Percentiles rank a stretch among this genome's conserved stretches.
Conservation (phyloP, 2,888 invertebrate genomes). For the Bedellia somnulentella region DNA sequence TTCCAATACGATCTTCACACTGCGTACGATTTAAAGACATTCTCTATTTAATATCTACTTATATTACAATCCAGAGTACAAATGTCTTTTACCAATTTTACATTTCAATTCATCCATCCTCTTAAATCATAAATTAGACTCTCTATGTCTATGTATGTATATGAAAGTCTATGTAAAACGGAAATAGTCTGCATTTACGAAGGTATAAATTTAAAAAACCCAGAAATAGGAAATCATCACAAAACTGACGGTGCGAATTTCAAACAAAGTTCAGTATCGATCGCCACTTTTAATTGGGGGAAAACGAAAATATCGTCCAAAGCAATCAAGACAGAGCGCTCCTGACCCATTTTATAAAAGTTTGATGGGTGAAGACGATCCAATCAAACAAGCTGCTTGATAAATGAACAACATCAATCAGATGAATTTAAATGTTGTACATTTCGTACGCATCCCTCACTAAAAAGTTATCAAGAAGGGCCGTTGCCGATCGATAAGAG, state of each 20-base stretch:
- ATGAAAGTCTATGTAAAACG: too few relatives aligned
- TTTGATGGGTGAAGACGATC: constrained; percentile 21
- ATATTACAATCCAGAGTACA: too few relatives aligned
- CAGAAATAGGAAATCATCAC: too few relatives aligned
- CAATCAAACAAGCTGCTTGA: constrained; percentile 46
- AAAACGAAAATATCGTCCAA: constrained; percentile 24
- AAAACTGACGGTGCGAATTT: not conserved
- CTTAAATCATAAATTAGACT: too few relatives aligned
- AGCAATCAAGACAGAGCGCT: constrained; percentile 43
- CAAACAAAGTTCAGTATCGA: constrained; percentile 21
- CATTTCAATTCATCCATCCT: too few relatives aligned
- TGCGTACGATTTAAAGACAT: too few relatives aligned
- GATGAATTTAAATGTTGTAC: constrained; percentile 53
- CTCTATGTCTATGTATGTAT: too few relatives aligned
- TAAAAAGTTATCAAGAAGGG: constrained; percentile 1
- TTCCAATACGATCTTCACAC: too few relatives aligned
- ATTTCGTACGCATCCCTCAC: constrained; percentile 29
- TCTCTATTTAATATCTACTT: too few relatives aligned
- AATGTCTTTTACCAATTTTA: too few relatives aligned
- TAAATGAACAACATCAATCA: constrained; percentile 58
- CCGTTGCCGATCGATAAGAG: not conserved
- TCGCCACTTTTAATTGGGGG: constrained; percentile 48
- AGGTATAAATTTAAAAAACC: too few relatives aligned
- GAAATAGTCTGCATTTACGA: too few relatives aligned
- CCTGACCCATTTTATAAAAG: constrained; percentile 52